A percentile compares a stretch with the other conserved stretches of the same genome.
These are phyloP conservation scores for Diglossa brunneiventris DNA, from an alignment of 2,113 vertebrate species.

Conservation along the genomic window DNA sequence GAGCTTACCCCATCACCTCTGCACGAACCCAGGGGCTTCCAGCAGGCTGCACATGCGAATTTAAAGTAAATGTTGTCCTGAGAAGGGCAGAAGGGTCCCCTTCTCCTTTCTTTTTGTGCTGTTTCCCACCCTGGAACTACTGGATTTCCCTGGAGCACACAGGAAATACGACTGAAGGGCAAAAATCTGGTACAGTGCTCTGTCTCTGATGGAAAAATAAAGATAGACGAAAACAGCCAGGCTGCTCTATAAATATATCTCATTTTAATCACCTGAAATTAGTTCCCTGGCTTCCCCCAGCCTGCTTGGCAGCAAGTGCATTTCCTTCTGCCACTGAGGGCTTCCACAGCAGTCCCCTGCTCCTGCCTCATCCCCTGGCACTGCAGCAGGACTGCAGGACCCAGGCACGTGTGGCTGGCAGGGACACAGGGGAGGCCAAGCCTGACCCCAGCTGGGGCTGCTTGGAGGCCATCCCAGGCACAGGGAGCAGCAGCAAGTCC, in stretches of 20 bases:
- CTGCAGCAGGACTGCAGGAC: background rate
- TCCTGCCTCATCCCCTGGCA: background rate
- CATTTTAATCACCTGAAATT: slow-evolving; percentile 47
- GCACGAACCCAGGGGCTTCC: background rate
- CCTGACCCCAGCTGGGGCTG: background rate
- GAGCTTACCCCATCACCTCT: background rate
- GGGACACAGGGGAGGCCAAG: background rate
- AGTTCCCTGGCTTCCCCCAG: background rate
- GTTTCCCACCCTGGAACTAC: background rate
- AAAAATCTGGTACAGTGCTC: background rate
- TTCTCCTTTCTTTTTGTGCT: background rate
- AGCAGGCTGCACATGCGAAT: background rate
- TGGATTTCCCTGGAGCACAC: rapidly evolving
- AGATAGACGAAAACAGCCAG: background rate
- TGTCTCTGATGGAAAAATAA: background rate
- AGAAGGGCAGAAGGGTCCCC: background rate
- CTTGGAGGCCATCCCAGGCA: background rate
- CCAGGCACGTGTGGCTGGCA: rapidly evolving
- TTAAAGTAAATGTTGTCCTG: background rate
- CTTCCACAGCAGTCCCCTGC: background rate
- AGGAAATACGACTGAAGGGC: background rate
- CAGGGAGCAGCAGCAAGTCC: background rate
- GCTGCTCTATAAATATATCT: slow-evolving; percentile 48
- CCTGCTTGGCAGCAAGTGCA: background rate
- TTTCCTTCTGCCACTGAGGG: background rate